A percentile compares a stretch with the other conserved stretches of the same genome.
These are phyloP conservation scores for Hippopotamus amphibius DNA, from an alignment of 2,113 vertebrate genomes.

Conservation along the genomic window DNA sequence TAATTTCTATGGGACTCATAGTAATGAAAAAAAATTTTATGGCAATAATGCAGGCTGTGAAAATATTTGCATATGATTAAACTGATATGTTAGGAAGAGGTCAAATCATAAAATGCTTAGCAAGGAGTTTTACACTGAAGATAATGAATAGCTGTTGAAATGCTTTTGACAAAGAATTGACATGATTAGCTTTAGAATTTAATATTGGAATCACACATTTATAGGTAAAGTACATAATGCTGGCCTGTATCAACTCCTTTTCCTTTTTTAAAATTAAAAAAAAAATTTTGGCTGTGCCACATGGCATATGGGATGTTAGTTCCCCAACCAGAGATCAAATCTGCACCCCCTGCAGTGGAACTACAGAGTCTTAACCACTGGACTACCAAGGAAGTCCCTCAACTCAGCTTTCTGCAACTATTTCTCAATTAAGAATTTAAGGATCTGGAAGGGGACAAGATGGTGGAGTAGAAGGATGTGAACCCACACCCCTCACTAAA, in stretches of 20 bases:
- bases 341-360: too few relatives aligned
- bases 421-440: background rate
- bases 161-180: background rate
- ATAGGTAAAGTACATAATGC: background rate
- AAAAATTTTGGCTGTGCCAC: too few relatives aligned
- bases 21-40: background rate
- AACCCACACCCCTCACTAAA: too few relatives aligned
- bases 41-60: background rate
- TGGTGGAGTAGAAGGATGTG: too few relatives aligned
- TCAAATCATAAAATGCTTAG: background rate
- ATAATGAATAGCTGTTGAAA: background rate
- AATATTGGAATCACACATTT: background rate
- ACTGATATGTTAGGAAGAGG: background rate
- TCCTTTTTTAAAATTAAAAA: too few relatives aligned
- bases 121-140: background rate
- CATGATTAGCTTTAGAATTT: background rate
- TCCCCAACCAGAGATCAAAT: too few relatives aligned
- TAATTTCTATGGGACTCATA: background rate
- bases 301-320: too few relatives aligned
- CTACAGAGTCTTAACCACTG: too few relatives aligned
- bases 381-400: too few relatives aligned
- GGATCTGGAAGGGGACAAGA: too few relatives aligned
- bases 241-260: background rate
- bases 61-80: background rate
- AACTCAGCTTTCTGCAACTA: background rate